Evolutionary conservation across 2,888 invertebrate species (phyloP).

Genomic region (Suillia variegata): DNA sequence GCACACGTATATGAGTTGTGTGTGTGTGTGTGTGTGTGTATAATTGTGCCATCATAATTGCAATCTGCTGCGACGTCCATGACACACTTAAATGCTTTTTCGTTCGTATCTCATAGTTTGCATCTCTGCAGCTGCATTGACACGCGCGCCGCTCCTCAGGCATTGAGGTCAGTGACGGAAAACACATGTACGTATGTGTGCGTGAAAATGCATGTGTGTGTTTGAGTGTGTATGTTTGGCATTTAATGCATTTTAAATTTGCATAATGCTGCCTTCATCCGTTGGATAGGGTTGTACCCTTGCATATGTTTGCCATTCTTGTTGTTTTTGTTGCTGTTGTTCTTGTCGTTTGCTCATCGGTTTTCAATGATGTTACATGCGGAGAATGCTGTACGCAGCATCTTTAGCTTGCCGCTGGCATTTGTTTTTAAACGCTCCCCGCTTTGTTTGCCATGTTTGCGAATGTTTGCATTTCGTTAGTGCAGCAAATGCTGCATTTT

Average conservation of each 20-base stretch:
- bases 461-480: too few relatives aligned
- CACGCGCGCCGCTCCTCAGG: too few relatives aligned
- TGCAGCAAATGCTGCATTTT: too few relatives aligned
- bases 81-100: constrained; percentile 6
- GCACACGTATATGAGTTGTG: too few relatives aligned
- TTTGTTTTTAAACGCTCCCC: too few relatives aligned
- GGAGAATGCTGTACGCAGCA: constrained; percentile 1
- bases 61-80: constrained; percentile 4
- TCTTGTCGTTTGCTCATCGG: too few relatives aligned
- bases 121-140: not conserved
- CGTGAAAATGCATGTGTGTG: not conserved
- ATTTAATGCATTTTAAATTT: constrained; percentile 21
- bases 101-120: not conserved
- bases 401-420: too few relatives aligned
- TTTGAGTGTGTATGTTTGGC: not conserved
- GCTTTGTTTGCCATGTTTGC: too few relatives aligned
- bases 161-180: not conserved
- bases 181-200: not conserved
- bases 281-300: too few relatives aligned
- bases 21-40: constrained; percentile 1
- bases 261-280: constrained; percentile 15
- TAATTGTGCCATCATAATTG: not conserved
- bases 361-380: too few relatives aligned
- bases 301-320: not conserved
- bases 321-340: not conserved